Base-by-base conservation (phyloP, 2,888 invertebrate species). In the Ophioninae sp. region DNA sequence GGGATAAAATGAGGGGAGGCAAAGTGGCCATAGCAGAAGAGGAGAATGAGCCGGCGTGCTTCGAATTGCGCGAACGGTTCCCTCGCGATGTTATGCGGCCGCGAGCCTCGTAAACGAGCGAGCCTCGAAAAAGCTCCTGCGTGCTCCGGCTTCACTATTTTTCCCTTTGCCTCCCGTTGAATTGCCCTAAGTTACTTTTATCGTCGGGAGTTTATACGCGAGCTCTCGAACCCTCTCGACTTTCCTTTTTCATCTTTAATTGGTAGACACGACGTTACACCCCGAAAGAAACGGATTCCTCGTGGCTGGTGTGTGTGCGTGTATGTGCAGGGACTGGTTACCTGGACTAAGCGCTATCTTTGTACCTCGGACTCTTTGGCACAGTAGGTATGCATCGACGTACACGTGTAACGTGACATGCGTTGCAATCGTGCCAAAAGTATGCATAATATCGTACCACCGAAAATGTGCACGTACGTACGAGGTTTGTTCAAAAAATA, bases 281-380 rank as follows among this genome's bases (percentile, higher is more conserved):
- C 39, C 71, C 74, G 37, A 80, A 85, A 85, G 80, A 82, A 85
- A 82, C 82, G 71, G 71, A 85, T 85, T 85, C 84, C 73, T 74
- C 84, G 73, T 85, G 65, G 79, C 74, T 23, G 0, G 23, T 44
- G 44, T 44, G 9, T 22, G 2, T 30, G 37, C n/a, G 65, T 64
- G 30, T 44, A 30, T 51, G 30, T 9, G 23, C 30, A 75, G 82
- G 23, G 10, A 20, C 72, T 61, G 63, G 41, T 37, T 75, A 72
- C 71, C 65, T 75, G 72, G 63, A 75, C 65, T 61, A 56, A 65
- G 41, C 75, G 72, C 81, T 85, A 85, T 85, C 79, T 85, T 85
- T 79, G 79, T 79, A 83, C 79, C 76, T 59, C 8, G 65, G 23
- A 72, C 67, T 69, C 81, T 72, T 71, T 79, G 72, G 75, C 76